A percentile compares a stretch with the other conserved stretches of the same genome.
These are phyloP conservation scores for Ooceraea biroi DNA, from an alignment of 1,140 invertebrate genomes.

Conservation along the genomic window DNA sequence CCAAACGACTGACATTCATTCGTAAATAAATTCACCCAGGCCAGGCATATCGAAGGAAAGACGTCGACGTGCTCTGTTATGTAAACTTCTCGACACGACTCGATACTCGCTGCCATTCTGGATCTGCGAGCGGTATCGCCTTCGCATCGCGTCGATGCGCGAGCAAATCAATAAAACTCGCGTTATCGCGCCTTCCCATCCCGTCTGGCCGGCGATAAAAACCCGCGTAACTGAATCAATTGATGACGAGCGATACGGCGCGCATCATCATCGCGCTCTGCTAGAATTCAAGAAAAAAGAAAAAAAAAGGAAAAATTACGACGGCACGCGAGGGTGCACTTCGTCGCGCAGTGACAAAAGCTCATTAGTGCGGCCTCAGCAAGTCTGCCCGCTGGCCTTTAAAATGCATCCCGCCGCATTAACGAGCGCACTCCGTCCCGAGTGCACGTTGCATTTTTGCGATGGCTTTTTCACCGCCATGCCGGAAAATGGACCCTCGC, in stretches of 20 bases:
- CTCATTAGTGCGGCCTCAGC: slow-evolving; percentile 60
- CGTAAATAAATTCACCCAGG: slow-evolving; percentile 63
- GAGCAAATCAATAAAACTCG: slow-evolving; percentile 61
- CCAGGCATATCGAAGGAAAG: neutral
- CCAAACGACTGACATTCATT: slow-evolving; percentile 6
- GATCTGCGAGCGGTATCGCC: slow-evolving; percentile 50
- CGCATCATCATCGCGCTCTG: slow-evolving; percentile 44
- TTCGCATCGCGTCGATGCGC: slow-evolving; percentile 43
- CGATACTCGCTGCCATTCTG: slow-evolving; percentile 19
- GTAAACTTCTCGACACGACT: slow-evolving; percentile 56
- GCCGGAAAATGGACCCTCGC: slow-evolving; percentile 6
- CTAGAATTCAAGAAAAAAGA: neutral
- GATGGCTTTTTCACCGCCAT: neutral
- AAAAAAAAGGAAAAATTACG: slow-evolving; percentile 1
- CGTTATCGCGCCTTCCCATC: neutral
- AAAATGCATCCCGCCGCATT: slow-evolving; percentile 26
- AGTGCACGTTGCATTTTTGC: slow-evolving; percentile 23
- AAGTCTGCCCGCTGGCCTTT: slow-evolving; percentile 60
- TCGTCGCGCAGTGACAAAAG: slow-evolving; percentile 68
- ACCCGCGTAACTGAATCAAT: slow-evolving; percentile 12
- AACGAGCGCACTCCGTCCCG: slow-evolving; percentile 7
- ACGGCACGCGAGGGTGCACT: slow-evolving; percentile 54
- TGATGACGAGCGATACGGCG: slow-evolving; percentile 29
- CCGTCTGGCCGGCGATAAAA: slow-evolving; percentile 4
- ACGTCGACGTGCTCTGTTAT: slow-evolving; percentile 50